These are phyloP conservation scores for Nephrotoma appendiculata DNA, from an alignment of 2,888 invertebrate genomes.

Conservation along the genomic window DNA sequence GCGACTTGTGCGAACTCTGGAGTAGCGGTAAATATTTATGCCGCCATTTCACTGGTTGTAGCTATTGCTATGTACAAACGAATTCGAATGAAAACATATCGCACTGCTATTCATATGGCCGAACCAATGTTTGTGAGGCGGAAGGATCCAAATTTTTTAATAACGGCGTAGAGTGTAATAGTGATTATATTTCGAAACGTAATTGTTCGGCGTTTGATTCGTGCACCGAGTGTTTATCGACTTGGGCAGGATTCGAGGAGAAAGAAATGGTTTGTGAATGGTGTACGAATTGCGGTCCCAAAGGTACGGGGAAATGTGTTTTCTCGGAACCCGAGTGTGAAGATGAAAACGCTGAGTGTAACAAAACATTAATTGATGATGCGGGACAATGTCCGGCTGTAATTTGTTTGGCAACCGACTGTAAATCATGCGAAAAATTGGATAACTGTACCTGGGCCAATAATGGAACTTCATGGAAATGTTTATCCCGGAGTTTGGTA, in stretches of 20 bases:
- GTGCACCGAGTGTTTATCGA: slow-evolving; percentile 70
- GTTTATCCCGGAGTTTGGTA: slow-evolving; percentile 25
- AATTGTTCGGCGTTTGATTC: slow-evolving; percentile 65
- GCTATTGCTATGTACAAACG: slow-evolving; percentile 51
- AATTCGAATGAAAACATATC: slow-evolving; percentile 36
- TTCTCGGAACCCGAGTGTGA: slow-evolving; percentile 50
- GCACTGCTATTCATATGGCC: slow-evolving; percentile 51
- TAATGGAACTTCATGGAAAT: slow-evolving; percentile 40
- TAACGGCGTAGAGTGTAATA: slow-evolving; percentile 57
- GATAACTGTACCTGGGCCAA: slow-evolving; percentile 75
- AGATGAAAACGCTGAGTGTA: slow-evolving; percentile 37
- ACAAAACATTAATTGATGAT: slow-evolving; percentile 20
- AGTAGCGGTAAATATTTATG: slow-evolving; percentile 58
- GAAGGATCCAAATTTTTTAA: slow-evolving; percentile 42
- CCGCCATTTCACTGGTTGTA: slow-evolving; percentile 73
- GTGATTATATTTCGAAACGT: slow-evolving; percentile 46
- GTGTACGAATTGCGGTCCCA: slow-evolving; percentile 57
- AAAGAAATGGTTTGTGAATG: slow-evolving; percentile 65
- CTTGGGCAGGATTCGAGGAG: slow-evolving; percentile 60
- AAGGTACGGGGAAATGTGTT: slow-evolving; percentile 49
- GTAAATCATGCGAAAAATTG: slow-evolving; percentile 61
- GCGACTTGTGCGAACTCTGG: slow-evolving; percentile 75
- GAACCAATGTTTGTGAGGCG: slow-evolving; percentile 33
- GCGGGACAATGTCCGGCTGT: slow-evolving; percentile 50
- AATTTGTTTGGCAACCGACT: slow-evolving; percentile 72